These are phyloP conservation scores for Cirrhinus molitorella DNA, from an alignment of 2,797 vertebrate genomes.

Conservation along the genomic window DNA sequence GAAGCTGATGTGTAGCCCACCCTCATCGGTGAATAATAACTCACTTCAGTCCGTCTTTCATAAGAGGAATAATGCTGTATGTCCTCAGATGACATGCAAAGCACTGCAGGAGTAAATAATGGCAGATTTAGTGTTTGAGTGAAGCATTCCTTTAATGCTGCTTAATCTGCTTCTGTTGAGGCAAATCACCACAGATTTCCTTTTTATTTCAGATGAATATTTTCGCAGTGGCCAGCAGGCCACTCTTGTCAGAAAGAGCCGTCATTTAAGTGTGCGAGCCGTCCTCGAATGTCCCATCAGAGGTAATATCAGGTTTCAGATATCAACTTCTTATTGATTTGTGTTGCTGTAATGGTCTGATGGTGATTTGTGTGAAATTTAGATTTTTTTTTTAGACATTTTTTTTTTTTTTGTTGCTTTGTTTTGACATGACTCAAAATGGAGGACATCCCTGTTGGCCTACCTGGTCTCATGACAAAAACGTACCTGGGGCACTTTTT, in stretches of 20 bases:
- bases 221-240: conserved; percentile 40
- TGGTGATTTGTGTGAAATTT: background rate
- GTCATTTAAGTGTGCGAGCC: background rate
- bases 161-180: conserved; percentile 41
- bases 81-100: conserved; percentile 2
- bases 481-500: too few species aligned
- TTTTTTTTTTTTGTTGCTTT: too few species aligned
- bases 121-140: conserved; percentile 46
- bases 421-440: background rate
- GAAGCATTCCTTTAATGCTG: conserved; percentile 19
- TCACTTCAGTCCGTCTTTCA: background rate
- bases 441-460: too few species aligned
- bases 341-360: background rate
- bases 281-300: background rate
- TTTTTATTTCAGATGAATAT: conserved; percentile 56
- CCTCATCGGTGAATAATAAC: background rate
- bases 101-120: background rate
- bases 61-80: background rate
- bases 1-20: background rate
- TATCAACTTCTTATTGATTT: too few species aligned
- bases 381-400: too few species aligned
- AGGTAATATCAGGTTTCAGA: background rate
- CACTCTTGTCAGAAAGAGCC: background rate
- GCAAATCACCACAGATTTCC: conserved; percentile 46
- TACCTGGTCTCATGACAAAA: too few species aligned